Percentiles rank a stretch among this genome's conserved stretches.
Evolutionary conservation across 1,140 invertebrate species (phyloP).

Genomic region (Arctopsyche grandis): DNA sequence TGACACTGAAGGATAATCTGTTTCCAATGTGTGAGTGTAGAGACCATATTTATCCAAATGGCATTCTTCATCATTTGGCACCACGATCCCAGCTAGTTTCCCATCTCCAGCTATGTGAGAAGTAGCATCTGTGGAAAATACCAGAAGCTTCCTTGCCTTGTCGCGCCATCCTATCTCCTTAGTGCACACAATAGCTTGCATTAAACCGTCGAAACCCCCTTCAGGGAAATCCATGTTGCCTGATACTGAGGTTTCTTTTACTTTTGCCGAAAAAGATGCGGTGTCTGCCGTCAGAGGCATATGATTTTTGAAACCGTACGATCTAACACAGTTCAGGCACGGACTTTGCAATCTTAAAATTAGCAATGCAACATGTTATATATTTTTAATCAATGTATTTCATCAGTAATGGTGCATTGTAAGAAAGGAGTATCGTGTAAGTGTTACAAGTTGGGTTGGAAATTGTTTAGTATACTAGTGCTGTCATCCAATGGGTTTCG

Average conservation of each 20-base stretch:
- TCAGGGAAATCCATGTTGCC: constrained; percentile 79
- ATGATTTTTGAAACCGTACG: constrained; percentile 89
- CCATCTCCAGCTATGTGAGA: constrained; percentile 76
- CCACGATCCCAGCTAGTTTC: constrained; percentile 82
- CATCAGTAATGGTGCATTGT: not conserved
- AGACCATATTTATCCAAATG: constrained; percentile 73
- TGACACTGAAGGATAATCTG: constrained; percentile 77
- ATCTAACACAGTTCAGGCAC: constrained; percentile 79
- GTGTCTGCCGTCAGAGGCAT: constrained; percentile 82
- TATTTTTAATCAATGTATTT: constrained; percentile 11
- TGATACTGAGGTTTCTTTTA: constrained; percentile 69
- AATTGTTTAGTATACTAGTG: no score
- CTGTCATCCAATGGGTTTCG: no score
- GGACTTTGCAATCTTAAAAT: constrained; percentile 71
- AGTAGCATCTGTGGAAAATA: constrained; percentile 71
- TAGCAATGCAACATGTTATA: no score
- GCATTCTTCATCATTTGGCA: constrained; percentile 86
- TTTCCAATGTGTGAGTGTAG: constrained; percentile 73
- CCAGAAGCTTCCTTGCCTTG: constrained; percentile 70
- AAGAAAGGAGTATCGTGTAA: not conserved
- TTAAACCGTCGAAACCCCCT: constrained; percentile 82
- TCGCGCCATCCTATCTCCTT: constrained; percentile 72
- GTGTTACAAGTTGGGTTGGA: no score
- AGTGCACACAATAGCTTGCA: constrained; percentile 76
- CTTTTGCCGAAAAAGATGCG: constrained; percentile 69